Conservation (phyloP, 2,888 invertebrate species). For the Hoplodrina ambigua region DNA sequence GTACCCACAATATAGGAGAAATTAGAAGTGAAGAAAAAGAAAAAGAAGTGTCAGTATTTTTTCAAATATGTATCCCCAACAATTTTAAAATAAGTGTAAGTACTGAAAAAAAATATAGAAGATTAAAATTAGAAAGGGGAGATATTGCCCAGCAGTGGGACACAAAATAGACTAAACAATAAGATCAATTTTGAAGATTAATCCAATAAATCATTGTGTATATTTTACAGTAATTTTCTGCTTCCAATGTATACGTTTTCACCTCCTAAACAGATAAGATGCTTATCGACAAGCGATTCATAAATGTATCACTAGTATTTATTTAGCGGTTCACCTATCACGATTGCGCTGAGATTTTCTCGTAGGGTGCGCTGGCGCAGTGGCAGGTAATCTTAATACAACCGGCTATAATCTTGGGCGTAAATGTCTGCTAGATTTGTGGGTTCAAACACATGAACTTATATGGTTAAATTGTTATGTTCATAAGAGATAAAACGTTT, state of each 20-base stretch:
- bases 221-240: neutral
- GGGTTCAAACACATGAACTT: slow-evolving; percentile 5
- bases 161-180: too few species aligned
- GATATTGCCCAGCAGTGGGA: too few species aligned
- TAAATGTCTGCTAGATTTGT: slow-evolving; percentile 29
- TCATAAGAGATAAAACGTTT: neutral
- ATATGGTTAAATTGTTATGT: slow-evolving; percentile 4
- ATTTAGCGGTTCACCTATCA: slow-evolving; percentile 53
- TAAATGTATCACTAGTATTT: slow-evolving; percentile 45
- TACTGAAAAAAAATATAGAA: too few species aligned
- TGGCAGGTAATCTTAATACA: slow-evolving; percentile 29
- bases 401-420: slow-evolving; percentile 16
- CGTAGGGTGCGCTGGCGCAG: slow-evolving; percentile 11
- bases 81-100: too few species aligned
- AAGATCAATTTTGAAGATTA: too few species aligned
- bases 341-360: slow-evolving; percentile 32
- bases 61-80: too few species aligned
- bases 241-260: slow-evolving; percentile 7
- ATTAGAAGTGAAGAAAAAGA: too few species aligned
- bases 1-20: too few species aligned
- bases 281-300: slow-evolving; percentile 29
- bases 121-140: too few species aligned
- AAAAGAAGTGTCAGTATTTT: too few species aligned
- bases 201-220: too few species aligned
- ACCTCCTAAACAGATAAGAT: neutral